phyloP scores from a whole-genome alignment of 2,113 vertebrate genomes.

The Platanista minor region DNA sequence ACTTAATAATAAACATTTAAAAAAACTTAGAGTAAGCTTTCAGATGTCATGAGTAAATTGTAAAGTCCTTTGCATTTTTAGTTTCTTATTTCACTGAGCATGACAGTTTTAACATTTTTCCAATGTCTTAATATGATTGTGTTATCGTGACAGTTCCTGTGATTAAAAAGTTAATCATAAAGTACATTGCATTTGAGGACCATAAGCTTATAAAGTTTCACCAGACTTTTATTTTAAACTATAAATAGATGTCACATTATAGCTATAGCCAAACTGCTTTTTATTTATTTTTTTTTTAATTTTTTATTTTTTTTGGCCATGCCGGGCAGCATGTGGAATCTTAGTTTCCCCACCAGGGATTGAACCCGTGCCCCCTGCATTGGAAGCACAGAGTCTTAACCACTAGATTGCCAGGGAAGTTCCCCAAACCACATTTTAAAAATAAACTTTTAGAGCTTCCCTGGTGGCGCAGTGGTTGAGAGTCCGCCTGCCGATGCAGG shows the following conservation, averaged over 20 bases:
- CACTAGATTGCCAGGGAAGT: too few relatives aligned
- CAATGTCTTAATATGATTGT: neutral
- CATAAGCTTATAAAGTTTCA: slow-evolving; percentile 9
- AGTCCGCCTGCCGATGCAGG: too few relatives aligned
- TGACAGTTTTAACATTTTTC: slow-evolving; percentile 24
- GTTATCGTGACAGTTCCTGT: slow-evolving; percentile 15
- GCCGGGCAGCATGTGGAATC: too few relatives aligned
- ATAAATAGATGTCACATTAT: neutral
- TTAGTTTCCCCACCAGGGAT: too few relatives aligned
- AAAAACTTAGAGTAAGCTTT: slow-evolving; percentile 7
- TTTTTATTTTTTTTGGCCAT: too few relatives aligned
- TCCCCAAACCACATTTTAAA: neutral
- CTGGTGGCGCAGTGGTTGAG: too few relatives aligned
- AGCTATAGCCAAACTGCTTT: neutral
- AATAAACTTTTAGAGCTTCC: neutral
- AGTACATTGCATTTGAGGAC: neutral
- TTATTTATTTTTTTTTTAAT: too few relatives aligned
- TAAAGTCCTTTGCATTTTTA: slow-evolving; percentile 17
- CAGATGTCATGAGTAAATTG: neutral
- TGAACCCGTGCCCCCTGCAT: too few relatives aligned
- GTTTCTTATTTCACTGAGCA: neutral
- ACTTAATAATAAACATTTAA: neutral
- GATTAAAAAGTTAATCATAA: slow-evolving; percentile 15
- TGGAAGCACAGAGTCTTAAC: too few relatives aligned
- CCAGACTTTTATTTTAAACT: neutral